Evolutionary conservation across 2,888 invertebrate species (phyloP).

Genomic region (Epistrophella euchroma): DNA sequence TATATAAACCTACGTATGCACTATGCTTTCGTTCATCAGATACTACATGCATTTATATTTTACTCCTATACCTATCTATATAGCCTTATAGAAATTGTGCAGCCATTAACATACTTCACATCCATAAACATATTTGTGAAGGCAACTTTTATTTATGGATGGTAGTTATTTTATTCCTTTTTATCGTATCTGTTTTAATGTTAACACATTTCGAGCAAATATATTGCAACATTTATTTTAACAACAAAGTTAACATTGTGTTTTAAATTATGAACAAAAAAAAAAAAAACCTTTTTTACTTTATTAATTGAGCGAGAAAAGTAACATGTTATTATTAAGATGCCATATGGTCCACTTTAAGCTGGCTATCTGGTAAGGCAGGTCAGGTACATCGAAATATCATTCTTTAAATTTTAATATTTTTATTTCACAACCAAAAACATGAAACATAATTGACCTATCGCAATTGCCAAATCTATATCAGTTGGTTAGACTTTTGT

Average conservation of each 20-base stretch:
- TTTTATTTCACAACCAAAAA: too few species aligned
- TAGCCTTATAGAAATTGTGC: background rate
- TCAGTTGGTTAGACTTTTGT: too few species aligned
- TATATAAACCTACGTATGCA: background rate
- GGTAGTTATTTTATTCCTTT: conserved; percentile 24
- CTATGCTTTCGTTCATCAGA: background rate
- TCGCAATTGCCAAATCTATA: too few species aligned
- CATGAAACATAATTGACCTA: too few species aligned
- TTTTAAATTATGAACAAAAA: background rate
- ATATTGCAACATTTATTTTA: conserved; percentile 33
- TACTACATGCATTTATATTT: background rate
- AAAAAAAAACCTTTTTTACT: background rate
- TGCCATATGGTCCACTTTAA: background rate
- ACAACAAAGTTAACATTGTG: conserved; percentile 18
- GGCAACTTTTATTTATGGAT: conserved; percentile 34
- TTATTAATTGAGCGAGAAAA: conserved; percentile 21
- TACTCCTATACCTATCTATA: background rate
- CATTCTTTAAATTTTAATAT: too few species aligned
- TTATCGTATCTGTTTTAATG: conserved; percentile 39
- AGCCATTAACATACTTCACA: conserved; percentile 35
- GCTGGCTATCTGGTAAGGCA: too few species aligned
- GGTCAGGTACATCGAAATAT: too few species aligned
- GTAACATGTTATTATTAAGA: background rate
- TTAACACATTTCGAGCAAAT: conserved; percentile 34
- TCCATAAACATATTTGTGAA: conserved; percentile 15